Conservation (phyloP, 53 echinoderm and acorn worm species). For the Henricia sp. region DNA sequence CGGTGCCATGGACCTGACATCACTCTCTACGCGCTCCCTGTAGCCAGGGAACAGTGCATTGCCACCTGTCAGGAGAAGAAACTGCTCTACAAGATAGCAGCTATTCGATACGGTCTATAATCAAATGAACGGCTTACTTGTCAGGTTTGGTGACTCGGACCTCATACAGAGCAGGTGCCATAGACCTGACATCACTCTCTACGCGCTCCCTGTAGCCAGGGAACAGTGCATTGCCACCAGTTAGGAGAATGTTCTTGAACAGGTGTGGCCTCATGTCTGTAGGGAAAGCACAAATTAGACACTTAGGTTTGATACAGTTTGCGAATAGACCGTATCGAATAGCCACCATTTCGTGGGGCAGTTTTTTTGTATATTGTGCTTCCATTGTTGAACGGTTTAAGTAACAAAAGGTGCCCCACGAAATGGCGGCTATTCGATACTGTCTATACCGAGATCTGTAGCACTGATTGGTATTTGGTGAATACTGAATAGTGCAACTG, state of each 20-base stretch:
- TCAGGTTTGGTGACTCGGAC: conserved; percentile 84
- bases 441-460: too few species aligned
- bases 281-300: conserved; percentile 18
- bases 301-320: too few species aligned
- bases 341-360: too few species aligned
- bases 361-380: too few species aligned
- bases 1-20: conserved; percentile 91
- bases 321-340: too few species aligned
- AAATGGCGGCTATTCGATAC: too few species aligned
- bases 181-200: conserved; percentile 82
- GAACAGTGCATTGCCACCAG: conserved; percentile 91
- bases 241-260: conserved; percentile 93
- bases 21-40: conserved; percentile 85
- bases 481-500: too few species aligned
- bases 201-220: conserved; percentile 93
- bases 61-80: conserved; percentile 92
- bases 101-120: too few species aligned
- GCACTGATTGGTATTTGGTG: too few species aligned
- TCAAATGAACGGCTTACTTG: conserved; percentile 69
- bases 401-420: too few species aligned
- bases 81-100: too few species aligned
- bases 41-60: conserved; percentile 92
- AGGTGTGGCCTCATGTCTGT: conserved; percentile 96
- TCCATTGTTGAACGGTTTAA: too few species aligned
- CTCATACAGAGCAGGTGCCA: conserved; percentile 88